Conservation (phyloP, 2,113 vertebrate genomes). For the Pangasianodon hypophthalmus region DNA sequence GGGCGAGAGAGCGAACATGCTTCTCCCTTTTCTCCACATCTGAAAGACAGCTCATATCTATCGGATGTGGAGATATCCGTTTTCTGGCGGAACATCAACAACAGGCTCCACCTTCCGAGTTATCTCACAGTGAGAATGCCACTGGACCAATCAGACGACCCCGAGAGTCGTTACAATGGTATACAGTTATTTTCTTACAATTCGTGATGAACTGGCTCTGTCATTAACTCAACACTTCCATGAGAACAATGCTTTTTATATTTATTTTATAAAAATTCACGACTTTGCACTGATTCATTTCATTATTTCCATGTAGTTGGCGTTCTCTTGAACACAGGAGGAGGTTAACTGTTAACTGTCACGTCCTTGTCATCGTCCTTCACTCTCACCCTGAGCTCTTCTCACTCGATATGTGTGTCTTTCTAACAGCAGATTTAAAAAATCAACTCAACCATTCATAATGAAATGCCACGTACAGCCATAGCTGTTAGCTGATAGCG, state of each 20-base stretch:
- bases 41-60: no score
- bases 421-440: slow-evolving; percentile 27
- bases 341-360: background rate
- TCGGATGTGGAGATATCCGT: no score
- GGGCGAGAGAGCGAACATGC: no score
- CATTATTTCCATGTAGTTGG: background rate
- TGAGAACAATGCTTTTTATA: background rate
- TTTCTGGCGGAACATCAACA: background rate
- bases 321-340: background rate
- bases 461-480: slow-evolving; percentile 54
- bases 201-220: background rate
- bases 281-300: background rate
- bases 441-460: slow-evolving; percentile 56
- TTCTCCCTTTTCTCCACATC: no score
- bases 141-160: background rate
- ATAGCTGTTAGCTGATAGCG: slow-evolving; percentile 45
- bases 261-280: background rate
- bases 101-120: background rate
- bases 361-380: background rate
- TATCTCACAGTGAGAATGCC: background rate
- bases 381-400: slow-evolving; percentile 3
- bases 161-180: background rate
- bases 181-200: background rate
- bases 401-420: background rate
- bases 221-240: background rate